Evolutionary conservation across 35 echinoderm and acorn worm genomes (phyloP).

Genomic region (Ptychodera flava): DNA sequence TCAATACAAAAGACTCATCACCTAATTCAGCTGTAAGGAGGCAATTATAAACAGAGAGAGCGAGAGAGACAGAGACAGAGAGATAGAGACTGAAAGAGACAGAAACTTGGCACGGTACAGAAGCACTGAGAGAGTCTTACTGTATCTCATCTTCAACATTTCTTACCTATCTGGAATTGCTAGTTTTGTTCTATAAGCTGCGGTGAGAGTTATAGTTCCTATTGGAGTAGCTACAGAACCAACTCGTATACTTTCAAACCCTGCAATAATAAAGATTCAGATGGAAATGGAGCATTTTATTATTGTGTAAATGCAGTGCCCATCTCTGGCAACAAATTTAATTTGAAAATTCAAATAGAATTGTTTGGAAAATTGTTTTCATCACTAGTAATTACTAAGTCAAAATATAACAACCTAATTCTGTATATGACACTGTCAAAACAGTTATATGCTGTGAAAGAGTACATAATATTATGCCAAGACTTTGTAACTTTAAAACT

Average conservation of each 20-base stretch:
- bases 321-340: neutral
- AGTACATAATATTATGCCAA: too few relatives aligned
- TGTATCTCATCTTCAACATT: too few relatives aligned
- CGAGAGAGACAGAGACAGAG: too few relatives aligned
- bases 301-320: too few relatives aligned
- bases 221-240: slow-evolving; percentile 74
- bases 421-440: neutral
- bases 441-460: neutral
- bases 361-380: neutral
- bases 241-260: slow-evolving; percentile 70
- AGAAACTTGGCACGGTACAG: too few relatives aligned
- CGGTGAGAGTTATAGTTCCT: slow-evolving; percentile 57
- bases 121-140: too few relatives aligned
- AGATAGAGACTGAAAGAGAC: too few relatives aligned
- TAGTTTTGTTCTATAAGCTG: slow-evolving; percentile 90
- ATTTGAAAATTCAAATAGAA: neutral
- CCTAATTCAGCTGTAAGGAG: too few relatives aligned
- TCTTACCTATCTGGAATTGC: slow-evolving; percentile 30
- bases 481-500: too few relatives aligned
- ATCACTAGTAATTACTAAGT: neutral
- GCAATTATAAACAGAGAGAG: too few relatives aligned
- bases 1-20: too few relatives aligned
- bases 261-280: slow-evolving; percentile 15
- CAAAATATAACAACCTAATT: neutral
- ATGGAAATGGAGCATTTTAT: too few relatives aligned